Percentiles rank a stretch among this genome's conserved stretches.
Conservation (phyloP, 2,113 vertebrate species). For the Ardeotis arabs region DNA sequence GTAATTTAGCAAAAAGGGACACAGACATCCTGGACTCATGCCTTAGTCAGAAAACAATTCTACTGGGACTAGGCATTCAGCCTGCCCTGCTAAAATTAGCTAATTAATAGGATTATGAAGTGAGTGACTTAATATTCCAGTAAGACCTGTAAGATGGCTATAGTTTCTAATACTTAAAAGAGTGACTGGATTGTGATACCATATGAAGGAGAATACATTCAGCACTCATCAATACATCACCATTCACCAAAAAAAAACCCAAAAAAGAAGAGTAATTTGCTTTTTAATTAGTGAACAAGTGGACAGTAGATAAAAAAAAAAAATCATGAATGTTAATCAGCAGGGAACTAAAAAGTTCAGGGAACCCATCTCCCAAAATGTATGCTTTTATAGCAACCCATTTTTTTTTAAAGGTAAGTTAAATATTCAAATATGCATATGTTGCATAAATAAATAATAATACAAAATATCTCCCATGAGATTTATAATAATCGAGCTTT, state of each 20-base stretch:
- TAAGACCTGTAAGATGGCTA: background rate
- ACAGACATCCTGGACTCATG: background rate
- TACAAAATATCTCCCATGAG: background rate
- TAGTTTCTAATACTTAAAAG: background rate
- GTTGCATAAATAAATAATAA: background rate
- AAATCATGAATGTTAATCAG: background rate
- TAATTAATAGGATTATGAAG: slow-evolving; percentile 8
- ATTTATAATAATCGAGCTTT: background rate
- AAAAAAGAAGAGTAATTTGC: background rate
- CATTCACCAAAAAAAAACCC: background rate
- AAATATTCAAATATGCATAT: background rate
- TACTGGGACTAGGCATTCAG: background rate
- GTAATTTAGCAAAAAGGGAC: background rate
- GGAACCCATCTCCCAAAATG: background rate
- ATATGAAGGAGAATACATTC: background rate
- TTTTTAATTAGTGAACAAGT: background rate
- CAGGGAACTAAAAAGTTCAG: background rate
- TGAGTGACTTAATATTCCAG: background rate
- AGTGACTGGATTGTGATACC: background rate
- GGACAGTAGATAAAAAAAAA: background rate
- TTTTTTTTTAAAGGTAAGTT: background rate
- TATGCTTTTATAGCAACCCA: background rate
- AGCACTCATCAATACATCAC: background rate
- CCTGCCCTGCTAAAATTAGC: background rate
- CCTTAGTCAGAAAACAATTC: background rate